A percentile compares a stretch with the other conserved stretches of the same genome.
phyloP scores from a whole-genome alignment of 2,797 vertebrate species.

The Bryconaethiops microstoma region DNA sequence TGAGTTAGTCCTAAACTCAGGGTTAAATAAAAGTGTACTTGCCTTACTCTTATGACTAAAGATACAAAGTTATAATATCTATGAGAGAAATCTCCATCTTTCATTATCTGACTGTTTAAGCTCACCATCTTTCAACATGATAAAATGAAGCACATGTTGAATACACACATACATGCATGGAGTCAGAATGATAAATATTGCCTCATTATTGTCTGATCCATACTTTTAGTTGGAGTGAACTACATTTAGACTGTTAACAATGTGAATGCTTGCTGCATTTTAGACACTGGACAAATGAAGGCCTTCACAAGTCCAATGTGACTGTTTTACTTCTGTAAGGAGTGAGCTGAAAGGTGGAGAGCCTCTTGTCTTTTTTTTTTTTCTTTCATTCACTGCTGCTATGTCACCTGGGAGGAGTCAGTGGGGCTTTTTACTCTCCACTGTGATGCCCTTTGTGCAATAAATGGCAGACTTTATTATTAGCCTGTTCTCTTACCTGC shows the following conservation, averaged over 20 bases:
- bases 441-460: conserved; percentile 60
- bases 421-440: conserved; percentile 45
- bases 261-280: background rate
- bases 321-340: background rate
- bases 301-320: background rate
- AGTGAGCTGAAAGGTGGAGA: conserved; percentile 26
- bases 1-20: conserved; percentile 9
- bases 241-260: background rate
- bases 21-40: conserved; percentile 37
- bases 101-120: conserved; percentile 2
- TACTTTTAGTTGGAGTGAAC: background rate
- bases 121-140: too few species aligned
- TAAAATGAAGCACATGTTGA: too few species aligned
- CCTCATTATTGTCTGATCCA: conserved; percentile 17
- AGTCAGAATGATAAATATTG: background rate
- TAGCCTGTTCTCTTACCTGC: conserved; percentile 59
- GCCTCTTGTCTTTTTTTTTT: conserved; percentile 21
- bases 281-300: background rate
- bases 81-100: conserved; percentile 1
- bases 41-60: conserved; percentile 20
- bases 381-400: conserved; percentile 19
- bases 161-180: background rate
- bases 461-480: conserved; percentile 66
- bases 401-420: conserved; percentile 40
- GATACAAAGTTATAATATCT: conserved; percentile 6